Base-by-base conservation (phyloP, 2,797 vertebrate species). In the Furcifer pardalis region DNA sequence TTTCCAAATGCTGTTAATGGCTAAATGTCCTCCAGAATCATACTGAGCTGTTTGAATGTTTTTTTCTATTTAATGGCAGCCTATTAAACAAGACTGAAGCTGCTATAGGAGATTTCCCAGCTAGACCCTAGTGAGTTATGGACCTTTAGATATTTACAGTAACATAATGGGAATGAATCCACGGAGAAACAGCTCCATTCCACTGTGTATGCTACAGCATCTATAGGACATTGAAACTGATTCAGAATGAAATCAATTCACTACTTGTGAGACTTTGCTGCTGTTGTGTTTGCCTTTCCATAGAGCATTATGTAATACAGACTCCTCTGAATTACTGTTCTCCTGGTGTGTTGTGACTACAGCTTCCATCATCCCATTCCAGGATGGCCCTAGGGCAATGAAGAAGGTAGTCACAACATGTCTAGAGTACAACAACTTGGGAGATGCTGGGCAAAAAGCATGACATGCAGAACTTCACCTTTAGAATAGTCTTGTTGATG, bases 391-490 rank as follows among this genome's bases (percentile, higher is more conserved):
- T 56, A 56, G 80, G 76, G 15, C 42, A 12, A 71, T 49, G 62
- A 15, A 68, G 79, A 60, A 13, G 79, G 66, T 73, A 68, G 32
- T 68, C 32, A 19, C 17, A 37, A 7, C n/a, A 68, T 32, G 35
- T 68, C 35, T 68, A 17, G 32, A 71, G 40, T 37, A 40, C 13
- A 27, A 2, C 6, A 40, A 3, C 1, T 40, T 40, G 21, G 23
- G 19, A 35, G 66, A 66, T 7, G 23, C 68, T 40, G 23, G 9
- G 4, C 30, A 10, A 79, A 5, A 19, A 84, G 71, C 68, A 8
- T 89, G 85, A 46, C 32, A 81, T 89, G 83, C 49, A 84, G 77
- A 69, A 52, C 59, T 71, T 83, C 87, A 86, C 52, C 4, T 12
- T 44, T 5, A 79, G 37, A 86, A 84, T 76, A 88, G 79, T 85